Conservation (phyloP, 2,888 invertebrate genomes). For the Drosophila vallismaia region DNA sequence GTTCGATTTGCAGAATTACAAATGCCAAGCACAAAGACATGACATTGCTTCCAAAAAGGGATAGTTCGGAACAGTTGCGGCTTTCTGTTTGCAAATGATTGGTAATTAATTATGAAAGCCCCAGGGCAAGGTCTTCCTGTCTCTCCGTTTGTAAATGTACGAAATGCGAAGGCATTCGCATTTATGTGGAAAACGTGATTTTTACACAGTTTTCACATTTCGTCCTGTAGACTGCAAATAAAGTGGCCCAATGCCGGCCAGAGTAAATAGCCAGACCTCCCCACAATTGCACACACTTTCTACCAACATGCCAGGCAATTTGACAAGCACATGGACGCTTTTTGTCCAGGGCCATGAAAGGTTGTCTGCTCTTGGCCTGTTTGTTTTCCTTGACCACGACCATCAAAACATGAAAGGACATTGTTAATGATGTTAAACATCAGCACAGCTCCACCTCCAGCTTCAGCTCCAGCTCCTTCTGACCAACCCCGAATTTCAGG, state of each 20-base stretch:
- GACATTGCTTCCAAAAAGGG: background rate
- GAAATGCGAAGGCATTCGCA: conserved; percentile 40
- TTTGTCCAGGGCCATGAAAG: conserved; percentile 42
- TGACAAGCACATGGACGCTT: conserved; percentile 37
- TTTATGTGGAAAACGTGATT: conserved; percentile 71
- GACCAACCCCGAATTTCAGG: background rate
- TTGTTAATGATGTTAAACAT: conserved; percentile 58
- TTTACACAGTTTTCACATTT: conserved; percentile 53
- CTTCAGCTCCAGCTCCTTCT: conserved; percentile 7
- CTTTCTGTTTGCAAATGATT: conserved; percentile 12
- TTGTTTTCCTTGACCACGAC: conserved; percentile 63
- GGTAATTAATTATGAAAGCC: conserved; percentile 37
- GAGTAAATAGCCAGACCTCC: conserved; percentile 22
- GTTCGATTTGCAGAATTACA: background rate
- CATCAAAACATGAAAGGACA: conserved; percentile 55
- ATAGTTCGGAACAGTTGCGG: background rate
- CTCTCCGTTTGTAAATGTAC: background rate
- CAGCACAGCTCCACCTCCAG: conserved; percentile 13
- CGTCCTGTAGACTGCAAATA: conserved; percentile 16
- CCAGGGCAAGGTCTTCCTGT: background rate
- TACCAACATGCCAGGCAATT: conserved; percentile 13
- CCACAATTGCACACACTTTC: conserved; percentile 2
- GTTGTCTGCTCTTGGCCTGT: conserved; percentile 38
- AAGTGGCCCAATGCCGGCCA: conserved; percentile 14
- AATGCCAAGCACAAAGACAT: background rate